These are phyloP conservation scores for Platysteira castanea DNA, from an alignment of 2,113 vertebrate genomes.

Conservation along the genomic window DNA sequence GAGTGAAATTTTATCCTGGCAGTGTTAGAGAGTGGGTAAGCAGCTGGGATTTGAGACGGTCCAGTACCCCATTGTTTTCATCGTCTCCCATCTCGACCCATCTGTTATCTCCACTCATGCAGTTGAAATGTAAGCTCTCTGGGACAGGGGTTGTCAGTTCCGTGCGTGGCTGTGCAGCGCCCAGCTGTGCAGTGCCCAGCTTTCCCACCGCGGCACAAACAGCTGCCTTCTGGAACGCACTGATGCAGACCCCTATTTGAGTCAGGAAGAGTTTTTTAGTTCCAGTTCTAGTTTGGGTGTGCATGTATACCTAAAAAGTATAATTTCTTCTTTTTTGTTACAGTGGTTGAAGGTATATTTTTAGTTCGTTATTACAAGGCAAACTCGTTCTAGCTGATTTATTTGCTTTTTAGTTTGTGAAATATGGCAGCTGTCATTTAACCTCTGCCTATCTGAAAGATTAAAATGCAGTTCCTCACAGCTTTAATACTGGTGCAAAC, in stretches of 20 bases:
- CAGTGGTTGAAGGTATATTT: neutral
- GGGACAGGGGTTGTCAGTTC: neutral
- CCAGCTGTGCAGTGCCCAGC: neutral
- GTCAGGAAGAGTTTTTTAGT: neutral
- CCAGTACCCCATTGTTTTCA: neutral
- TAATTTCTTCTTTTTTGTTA: neutral
- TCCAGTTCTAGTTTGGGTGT: neutral
- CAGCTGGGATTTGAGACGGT: neutral
- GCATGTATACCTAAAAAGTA: neutral
- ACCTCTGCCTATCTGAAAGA: neutral
- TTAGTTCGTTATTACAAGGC: neutral
- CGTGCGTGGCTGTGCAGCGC: rapidly evolving
- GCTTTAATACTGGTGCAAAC: neutral
- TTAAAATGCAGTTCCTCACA: neutral
- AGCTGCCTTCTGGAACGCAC: neutral
- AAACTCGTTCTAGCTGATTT: neutral
- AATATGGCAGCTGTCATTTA: neutral
- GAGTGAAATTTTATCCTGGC: neutral
- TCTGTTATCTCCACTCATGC: neutral
- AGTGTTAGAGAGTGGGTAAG: neutral
- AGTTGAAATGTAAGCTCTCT: neutral
- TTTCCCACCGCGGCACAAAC: neutral
- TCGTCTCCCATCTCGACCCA: neutral
- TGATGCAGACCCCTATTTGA: rapidly evolving
- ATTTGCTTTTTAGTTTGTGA: neutral